Conservation (phyloP, 2,113 vertebrate species). For the Agelaius tricolor region DNA sequence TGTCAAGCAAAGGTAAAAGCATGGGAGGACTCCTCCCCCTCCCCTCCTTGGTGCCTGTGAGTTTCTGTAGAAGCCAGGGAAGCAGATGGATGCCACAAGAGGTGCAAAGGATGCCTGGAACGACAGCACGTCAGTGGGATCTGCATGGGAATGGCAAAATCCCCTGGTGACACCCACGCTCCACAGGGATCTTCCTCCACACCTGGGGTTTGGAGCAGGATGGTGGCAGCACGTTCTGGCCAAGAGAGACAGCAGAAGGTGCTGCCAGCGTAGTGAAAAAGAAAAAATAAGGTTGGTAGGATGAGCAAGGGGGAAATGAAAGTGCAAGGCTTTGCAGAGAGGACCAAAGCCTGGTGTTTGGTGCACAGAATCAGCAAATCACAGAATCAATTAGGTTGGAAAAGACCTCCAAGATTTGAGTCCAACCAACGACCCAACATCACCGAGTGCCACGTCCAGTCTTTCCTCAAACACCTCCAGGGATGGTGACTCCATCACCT, state of each 20-base stretch:
- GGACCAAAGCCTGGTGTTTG: neutral
- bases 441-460: fast-evolving
- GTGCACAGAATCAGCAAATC: neutral
- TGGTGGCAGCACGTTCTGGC: neutral
- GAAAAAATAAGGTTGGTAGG: too few relatives aligned
- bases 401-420: neutral
- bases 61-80: neutral
- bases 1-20: neutral
- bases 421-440: neutral
- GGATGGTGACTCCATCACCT: neutral
- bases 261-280: fast-evolving
- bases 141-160: neutral
- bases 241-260: neutral
- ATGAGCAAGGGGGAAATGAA: neutral
- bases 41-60: neutral
- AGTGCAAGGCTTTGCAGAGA: neutral
- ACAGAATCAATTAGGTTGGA: neutral
- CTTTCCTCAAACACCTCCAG: neutral
- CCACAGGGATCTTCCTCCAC: neutral
- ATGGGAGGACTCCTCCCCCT: neutral
- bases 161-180: neutral
- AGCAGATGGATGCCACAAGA: constrained; percentile 20
- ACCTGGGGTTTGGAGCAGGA: neutral
- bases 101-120: neutral
- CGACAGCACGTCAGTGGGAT: neutral